Conservation (phyloP, 2,113 vertebrate genomes). For the Bubo blakistoni region DNA sequence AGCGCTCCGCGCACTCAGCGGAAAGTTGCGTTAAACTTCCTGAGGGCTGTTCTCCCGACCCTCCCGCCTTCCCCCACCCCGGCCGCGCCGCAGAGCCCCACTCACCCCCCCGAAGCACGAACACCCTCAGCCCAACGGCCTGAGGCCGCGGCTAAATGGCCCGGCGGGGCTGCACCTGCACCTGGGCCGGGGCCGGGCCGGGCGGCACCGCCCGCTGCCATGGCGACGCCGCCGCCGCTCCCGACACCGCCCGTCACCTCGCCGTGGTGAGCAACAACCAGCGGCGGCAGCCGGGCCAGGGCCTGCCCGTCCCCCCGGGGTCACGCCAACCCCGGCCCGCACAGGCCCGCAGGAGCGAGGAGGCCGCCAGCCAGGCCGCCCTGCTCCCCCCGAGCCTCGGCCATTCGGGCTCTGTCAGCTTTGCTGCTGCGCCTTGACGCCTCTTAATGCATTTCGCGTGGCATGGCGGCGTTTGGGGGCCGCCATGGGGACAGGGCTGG, state of each 20-base stretch:
- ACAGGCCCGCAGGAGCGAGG: not conserved
- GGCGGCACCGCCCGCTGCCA: not conserved
- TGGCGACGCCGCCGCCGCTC: not conserved
- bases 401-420: fast-evolving
- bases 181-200: not conserved
- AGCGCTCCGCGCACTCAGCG: not conserved
- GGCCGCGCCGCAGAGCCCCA: not conserved
- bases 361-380: not conserved
- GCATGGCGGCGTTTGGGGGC: not conserved
- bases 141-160: not conserved
- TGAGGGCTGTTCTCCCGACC: not conserved
- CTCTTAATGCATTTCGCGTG: not conserved
- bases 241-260: not conserved
- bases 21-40: constrained; percentile 48
- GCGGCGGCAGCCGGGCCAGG: not conserved
- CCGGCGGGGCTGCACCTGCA: not conserved
- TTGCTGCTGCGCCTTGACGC: not conserved
- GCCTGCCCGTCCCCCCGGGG: too few species aligned
- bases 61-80: not conserved
- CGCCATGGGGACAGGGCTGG: not conserved
- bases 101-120: not conserved
- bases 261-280: not conserved
- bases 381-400: fast-evolving
- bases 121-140: too few species aligned
- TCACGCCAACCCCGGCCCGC: too few species aligned